phyloP scores from a whole-genome alignment of 2,113 vertebrate species.

The Psephotus haematonotus region DNA sequence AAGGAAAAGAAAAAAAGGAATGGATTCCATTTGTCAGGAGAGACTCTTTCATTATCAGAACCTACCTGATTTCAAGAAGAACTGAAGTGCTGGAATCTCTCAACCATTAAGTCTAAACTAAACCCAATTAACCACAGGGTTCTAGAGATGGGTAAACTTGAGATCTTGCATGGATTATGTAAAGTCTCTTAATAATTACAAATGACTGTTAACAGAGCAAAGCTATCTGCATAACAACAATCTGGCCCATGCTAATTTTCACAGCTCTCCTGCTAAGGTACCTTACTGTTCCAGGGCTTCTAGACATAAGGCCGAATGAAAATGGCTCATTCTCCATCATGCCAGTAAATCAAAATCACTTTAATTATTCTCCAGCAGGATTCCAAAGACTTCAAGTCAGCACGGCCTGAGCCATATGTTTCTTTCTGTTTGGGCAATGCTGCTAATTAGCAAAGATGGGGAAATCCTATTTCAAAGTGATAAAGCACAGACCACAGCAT shows the following conservation, averaged over 20 bases:
- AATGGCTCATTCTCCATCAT: neutral
- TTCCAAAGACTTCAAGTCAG: conserved; percentile 37
- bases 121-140: neutral
- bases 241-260: conserved; percentile 30
- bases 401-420: conserved; percentile 1
- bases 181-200: conserved; percentile 39
- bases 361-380: conserved; percentile 44
- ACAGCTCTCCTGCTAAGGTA: conserved; percentile 22
- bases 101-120: neutral
- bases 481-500: conserved; percentile 14
- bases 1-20: neutral
- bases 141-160: neutral
- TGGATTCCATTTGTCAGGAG: neutral
- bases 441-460: conserved; percentile 26
- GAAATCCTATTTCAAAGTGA: conserved; percentile 11
- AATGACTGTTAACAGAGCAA: conserved; percentile 3
- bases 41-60: neutral
- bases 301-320: neutral
- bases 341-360: conserved; percentile 39
- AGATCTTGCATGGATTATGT: neutral
- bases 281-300: neutral
- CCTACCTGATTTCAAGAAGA: neutral
- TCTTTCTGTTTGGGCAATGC: neutral
- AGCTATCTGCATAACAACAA: conserved; percentile 8
- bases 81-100: neutral